Evolutionary conservation across 2,888 invertebrate genomes (phyloP).

Genomic region (Drosophila atripex): DNA sequence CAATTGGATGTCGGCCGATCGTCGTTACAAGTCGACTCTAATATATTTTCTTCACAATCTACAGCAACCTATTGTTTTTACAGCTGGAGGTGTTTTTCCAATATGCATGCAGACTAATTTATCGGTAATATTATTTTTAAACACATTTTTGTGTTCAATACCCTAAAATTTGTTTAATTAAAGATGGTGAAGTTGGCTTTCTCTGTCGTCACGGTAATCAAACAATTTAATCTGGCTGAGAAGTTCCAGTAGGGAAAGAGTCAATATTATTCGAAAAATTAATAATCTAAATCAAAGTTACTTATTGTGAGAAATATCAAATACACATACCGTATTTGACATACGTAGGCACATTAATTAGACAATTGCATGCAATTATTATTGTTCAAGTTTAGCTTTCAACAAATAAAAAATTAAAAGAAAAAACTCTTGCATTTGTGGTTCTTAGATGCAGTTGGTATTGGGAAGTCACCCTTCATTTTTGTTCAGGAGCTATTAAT

Average conservation of each 20-base stretch:
- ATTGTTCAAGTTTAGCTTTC: too few relatives aligned
- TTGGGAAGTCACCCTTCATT: background rate
- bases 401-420: too few relatives aligned
- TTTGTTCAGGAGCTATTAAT: background rate
- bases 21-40: slow-evolving; percentile 44
- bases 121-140: too few relatives aligned
- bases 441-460: too few relatives aligned
- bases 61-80: slow-evolving; percentile 53
- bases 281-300: background rate
- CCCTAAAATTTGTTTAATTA: too few relatives aligned
- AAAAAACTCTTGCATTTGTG: too few relatives aligned
- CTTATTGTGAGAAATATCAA: too few relatives aligned
- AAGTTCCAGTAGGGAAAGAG: slow-evolving; percentile 31
- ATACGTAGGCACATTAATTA: background rate
- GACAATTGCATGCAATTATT: too few relatives aligned
- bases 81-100: slow-evolving; percentile 58
- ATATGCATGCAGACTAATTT: slow-evolving; percentile 60
- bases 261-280: background rate
- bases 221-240: slow-evolving; percentile 61
- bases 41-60: slow-evolving; percentile 58
- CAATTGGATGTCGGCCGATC: slow-evolving; percentile 55
- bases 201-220: slow-evolving; percentile 56
- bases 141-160: too few relatives aligned
- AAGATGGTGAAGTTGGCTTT: slow-evolving; percentile 66
- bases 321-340: too few relatives aligned